These are phyloP conservation scores for Lepetodrilus schrolli DNA, from an alignment of 2,888 invertebrate genomes.

Conservation along the genomic window DNA sequence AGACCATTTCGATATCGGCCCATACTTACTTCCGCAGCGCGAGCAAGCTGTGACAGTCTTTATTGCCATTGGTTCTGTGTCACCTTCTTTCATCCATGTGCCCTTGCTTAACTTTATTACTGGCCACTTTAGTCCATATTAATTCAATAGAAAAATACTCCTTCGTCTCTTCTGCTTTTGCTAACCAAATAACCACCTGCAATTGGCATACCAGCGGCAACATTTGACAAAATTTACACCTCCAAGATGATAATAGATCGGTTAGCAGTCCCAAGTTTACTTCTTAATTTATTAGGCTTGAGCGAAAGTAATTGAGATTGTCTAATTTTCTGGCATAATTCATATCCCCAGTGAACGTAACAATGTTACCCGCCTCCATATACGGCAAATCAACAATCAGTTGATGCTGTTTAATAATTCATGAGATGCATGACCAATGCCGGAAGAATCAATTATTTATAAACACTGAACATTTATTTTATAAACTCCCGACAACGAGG, in stretches of 20 bases:
- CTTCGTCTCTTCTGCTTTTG: slow-evolving; percentile 50
- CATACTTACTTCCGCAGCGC: neutral
- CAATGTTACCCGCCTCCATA: slow-evolving; percentile 58
- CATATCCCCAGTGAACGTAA: slow-evolving; percentile 56
- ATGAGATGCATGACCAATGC: slow-evolving; percentile 36
- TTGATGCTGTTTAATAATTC: slow-evolving; percentile 61
- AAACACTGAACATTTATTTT: neutral
- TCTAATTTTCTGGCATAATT: slow-evolving; percentile 65
- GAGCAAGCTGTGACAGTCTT: slow-evolving; percentile 50
- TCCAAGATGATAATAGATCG: slow-evolving; percentile 56
- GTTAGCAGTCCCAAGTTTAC: slow-evolving; percentile 58
- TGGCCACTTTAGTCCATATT: slow-evolving; percentile 55
- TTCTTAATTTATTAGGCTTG: slow-evolving; percentile 59
- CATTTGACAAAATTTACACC: slow-evolving; percentile 64
- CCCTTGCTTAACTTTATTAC: slow-evolving; percentile 53
- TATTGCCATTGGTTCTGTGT: slow-evolving; percentile 50
- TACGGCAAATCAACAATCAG: slow-evolving; percentile 55
- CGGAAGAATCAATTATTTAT: slow-evolving; percentile 37
- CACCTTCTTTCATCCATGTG: slow-evolving; percentile 52
- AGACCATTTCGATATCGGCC: no score
- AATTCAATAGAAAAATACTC: slow-evolving; percentile 66
- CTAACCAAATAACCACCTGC: slow-evolving; percentile 61
- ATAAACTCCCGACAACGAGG: neutral
- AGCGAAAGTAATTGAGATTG: slow-evolving; percentile 65
- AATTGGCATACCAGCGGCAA: slow-evolving; percentile 58